Evolutionary conservation across 2,797 vertebrate genomes (phyloP).

Genomic region (Thripadectes ignobilis): DNA sequence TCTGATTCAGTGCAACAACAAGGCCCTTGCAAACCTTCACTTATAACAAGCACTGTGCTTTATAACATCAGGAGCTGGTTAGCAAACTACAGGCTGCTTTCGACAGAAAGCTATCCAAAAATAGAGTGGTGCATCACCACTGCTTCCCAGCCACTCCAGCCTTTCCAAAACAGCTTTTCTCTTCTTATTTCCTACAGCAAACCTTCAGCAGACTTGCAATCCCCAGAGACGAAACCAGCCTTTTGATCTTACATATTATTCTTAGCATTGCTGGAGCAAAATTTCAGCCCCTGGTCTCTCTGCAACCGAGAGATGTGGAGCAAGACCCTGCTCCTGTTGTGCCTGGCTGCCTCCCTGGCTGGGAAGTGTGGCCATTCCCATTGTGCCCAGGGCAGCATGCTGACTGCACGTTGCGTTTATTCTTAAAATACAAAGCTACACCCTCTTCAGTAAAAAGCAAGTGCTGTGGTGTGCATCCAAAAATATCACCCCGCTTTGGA

Average conservation of each 20-base stretch:
- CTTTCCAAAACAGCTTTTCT: not conserved
- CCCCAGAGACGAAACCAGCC: not conserved
- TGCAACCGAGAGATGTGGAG: not conserved
- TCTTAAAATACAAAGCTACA: not conserved
- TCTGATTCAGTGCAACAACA: not conserved
- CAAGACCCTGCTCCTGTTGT: accelerated
- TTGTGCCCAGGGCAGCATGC: not conserved
- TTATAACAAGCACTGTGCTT: not conserved
- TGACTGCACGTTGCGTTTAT: not conserved
- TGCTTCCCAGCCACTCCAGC: not conserved
- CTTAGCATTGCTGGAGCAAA: not conserved
- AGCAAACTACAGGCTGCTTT: not conserved
- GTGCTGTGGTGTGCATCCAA: not conserved
- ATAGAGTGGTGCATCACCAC: not conserved
- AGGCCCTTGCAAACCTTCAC: not conserved
- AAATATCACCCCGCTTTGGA: accelerated
- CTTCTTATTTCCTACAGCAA: not conserved
- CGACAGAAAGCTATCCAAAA: not conserved
- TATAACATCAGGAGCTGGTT: not conserved
- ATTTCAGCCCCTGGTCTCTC: not conserved
- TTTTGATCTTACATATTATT: not conserved
- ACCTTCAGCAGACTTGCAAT: not conserved
- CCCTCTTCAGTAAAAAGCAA: not conserved
- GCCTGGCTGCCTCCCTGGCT: not conserved
- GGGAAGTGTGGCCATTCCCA: accelerated